Evolutionary conservation across 2,888 invertebrate species (phyloP), one percentile per base, ranked within the genome.

Genomic region (Endomychus coccineus): DNA sequence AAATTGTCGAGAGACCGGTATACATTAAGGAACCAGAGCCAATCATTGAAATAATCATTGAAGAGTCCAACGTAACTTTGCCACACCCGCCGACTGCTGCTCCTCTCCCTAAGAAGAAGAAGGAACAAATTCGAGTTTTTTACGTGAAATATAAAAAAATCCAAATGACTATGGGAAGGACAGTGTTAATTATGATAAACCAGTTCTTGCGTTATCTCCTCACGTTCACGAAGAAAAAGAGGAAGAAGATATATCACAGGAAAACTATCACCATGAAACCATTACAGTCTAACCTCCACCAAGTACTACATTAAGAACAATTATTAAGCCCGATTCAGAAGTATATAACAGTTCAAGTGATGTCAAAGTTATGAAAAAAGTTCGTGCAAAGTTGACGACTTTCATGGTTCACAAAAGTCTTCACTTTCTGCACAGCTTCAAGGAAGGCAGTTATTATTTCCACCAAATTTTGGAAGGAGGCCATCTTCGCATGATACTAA

Each of bases 111-210:
- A 63, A 73, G 1, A 69, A 68, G 11, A 73, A 71, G 44, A 87
- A 86, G 57, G 88, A 89, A 58, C 86, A 88, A 16, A n/a, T n/a
- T n/a, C n/a, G n/a, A n/a, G 90, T 90, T 1, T 90, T 87, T 60
- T 90, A 89, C 57, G 89, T 90, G 0, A 89, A 89, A 64, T 90
- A 90, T 58, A 86, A 87, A 88, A 89, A 61, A 86, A 88, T 54
- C 83, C 77, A 1, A 69, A 78, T 49, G 76, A 83, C 9, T 71
- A 77, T 47, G 75, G 78, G 0, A 77, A 81, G 48, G 74, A 80
- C 29, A 79, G 82, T 47, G 74, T 88, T 7, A 75, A 87, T 33
- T 81, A 88, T 57, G 88, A 88, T 41, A 75, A 80, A 44, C 88
- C 88, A 0, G 71, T 88, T 13, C 82, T 87, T 5, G 87, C 88